A percentile compares a stretch with the other conserved stretches of the same genome.
These are phyloP conservation scores for Anhinga rufa DNA, from an alignment of 2,113 vertebrate species.

Conservation along the genomic window DNA sequence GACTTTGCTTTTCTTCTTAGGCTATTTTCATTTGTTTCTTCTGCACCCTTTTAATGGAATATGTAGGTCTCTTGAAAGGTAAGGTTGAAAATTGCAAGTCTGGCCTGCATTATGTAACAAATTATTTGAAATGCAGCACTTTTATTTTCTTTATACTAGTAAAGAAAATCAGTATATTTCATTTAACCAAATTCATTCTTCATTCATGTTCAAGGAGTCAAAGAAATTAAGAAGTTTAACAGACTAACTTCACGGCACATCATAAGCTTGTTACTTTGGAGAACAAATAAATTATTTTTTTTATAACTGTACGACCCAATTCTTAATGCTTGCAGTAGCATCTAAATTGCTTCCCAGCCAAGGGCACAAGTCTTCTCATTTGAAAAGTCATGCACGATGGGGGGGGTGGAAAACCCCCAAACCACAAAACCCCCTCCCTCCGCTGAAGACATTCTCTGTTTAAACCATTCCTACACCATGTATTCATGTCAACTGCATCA, in stretches of 20 bases:
- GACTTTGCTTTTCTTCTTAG: constrained; percentile 82
- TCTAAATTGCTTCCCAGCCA: constrained; percentile 54
- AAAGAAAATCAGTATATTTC: constrained; percentile 66
- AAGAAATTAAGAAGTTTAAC: constrained; percentile 68
- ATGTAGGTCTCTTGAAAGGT: constrained; percentile 91
- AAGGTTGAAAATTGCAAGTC: constrained; percentile 76
- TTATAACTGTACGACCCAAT: neutral
- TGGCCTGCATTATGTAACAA: constrained; percentile 77
- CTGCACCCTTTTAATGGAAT: constrained; percentile 85
- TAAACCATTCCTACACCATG: constrained; percentile 64
- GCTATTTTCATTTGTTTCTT: constrained; percentile 85
- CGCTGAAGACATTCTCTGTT: constrained; percentile 54
- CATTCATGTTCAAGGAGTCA: constrained; percentile 71
- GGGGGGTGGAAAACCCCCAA: too few species aligned
- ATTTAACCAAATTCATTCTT: constrained; percentile 71
- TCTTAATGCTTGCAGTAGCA: constrained; percentile 66
- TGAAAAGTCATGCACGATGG: constrained; percentile 28
- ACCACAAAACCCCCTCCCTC: neutral
- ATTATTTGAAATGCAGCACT: constrained; percentile 63
- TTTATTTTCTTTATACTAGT: constrained; percentile 65
- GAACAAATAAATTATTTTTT: constrained; percentile 32
- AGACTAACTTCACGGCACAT: constrained; percentile 69
- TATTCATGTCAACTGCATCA: constrained; percentile 59
- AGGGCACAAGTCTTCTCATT: neutral
- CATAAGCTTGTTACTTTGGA: constrained; percentile 66